These are phyloP conservation scores for Drosophila aldrichi DNA, from an alignment of 2,888 invertebrate genomes.

Conservation along the genomic window DNA sequence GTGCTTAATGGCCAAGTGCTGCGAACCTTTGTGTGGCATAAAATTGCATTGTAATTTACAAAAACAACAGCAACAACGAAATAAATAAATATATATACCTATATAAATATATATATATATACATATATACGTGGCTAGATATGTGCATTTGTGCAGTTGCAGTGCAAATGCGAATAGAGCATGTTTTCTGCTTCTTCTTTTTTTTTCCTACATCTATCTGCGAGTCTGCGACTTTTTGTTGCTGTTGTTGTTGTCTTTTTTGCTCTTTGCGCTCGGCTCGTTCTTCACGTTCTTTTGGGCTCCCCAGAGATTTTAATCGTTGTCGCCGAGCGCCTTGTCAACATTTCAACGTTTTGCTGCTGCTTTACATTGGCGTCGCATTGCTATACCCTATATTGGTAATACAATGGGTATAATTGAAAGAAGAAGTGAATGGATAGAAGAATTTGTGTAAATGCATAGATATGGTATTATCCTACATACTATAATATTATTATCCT, in stretches of 20 bases:
- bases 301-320: conserved; percentile 80
- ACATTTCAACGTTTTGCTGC: conserved; percentile 74
- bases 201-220: conserved; percentile 39
- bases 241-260: background rate
- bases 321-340: conserved; percentile 80
- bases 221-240: conserved; percentile 13
- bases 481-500: too few relatives aligned
- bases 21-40: conserved; percentile 73
- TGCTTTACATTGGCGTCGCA: conserved; percentile 80
- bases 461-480: background rate
- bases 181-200: conserved; percentile 4
- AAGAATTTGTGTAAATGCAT: background rate
- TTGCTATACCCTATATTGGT: conserved; percentile 35
- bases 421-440: background rate
- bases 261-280: conserved; percentile 21
- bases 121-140: conserved; percentile 20
- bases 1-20: conserved; percentile 73
- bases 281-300: conserved; percentile 55
- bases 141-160: conserved; percentile 33
- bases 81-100: conserved; percentile 24
- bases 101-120: conserved; percentile 17
- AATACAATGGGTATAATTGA: background rate
- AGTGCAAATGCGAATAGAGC: conserved; percentile 45
- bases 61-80: conserved; percentile 37
- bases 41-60: conserved; percentile 81